These are phyloP conservation scores for Rhynchotus rufescens DNA, from an alignment of 2,797 vertebrate species.

Conservation along the genomic window DNA sequence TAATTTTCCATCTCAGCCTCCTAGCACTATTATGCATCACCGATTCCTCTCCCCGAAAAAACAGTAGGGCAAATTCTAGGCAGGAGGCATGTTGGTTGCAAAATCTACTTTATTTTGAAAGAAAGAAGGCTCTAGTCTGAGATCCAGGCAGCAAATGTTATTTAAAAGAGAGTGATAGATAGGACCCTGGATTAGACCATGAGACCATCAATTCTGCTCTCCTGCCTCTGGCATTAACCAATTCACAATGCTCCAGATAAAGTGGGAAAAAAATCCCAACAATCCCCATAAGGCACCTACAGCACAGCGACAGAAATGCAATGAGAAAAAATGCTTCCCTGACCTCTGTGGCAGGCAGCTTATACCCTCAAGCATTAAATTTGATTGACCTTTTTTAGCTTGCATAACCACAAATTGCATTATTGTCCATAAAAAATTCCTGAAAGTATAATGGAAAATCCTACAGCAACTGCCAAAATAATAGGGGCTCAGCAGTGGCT, in stretches of 20 bases:
- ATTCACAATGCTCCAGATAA: background rate
- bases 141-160: background rate
- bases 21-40: background rate
- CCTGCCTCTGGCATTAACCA: background rate
- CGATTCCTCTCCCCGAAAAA: background rate
- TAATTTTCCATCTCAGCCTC: background rate
- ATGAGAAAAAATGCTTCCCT: background rate
- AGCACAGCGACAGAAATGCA: background rate
- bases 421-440: background rate
- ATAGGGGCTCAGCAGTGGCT: background rate
- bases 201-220: background rate
- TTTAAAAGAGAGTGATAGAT: background rate
- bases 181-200: background rate
- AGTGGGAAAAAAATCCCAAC: background rate
- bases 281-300: background rate
- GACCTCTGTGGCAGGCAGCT: background rate
- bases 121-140: background rate
- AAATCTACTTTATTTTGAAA: background rate
- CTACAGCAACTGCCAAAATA: background rate
- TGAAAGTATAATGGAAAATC: background rate
- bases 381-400: background rate
- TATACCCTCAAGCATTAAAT: background rate
- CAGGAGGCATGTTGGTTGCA: background rate
- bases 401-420: background rate
- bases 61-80: background rate